Evolutionary conservation across 2,888 invertebrate species (phyloP).

Genomic region (Marasmarcha lunaedactyla): DNA sequence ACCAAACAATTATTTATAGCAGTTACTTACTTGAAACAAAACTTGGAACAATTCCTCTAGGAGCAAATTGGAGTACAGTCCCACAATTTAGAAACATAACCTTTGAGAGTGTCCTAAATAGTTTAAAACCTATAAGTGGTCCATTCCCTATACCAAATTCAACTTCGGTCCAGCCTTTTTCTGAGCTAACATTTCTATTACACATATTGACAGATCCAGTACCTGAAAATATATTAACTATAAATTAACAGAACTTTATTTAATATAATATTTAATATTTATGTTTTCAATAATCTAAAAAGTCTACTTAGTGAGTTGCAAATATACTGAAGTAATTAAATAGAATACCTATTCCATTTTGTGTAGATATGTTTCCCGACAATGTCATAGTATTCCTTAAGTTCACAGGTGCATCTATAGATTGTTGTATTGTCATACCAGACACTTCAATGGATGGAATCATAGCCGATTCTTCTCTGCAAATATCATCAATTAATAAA

Average conservation of each 20-base stretch:
- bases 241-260: neutral
- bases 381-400: slow-evolving; percentile 86
- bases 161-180: slow-evolving; percentile 89
- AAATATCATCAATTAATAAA: no score
- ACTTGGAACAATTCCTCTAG: slow-evolving; percentile 81
- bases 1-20: no score
- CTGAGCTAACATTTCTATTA: slow-evolving; percentile 81
- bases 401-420: slow-evolving; percentile 93
- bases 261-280: no score
- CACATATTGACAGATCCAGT: slow-evolving; percentile 82
- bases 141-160: slow-evolving; percentile 90
- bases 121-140: slow-evolving; percentile 81
- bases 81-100: slow-evolving; percentile 83
- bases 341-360: slow-evolving; percentile 91
- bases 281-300: no score
- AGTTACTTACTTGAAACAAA: slow-evolving; percentile 79
- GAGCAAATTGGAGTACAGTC: slow-evolving; percentile 80
- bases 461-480: slow-evolving; percentile 55
- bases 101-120: slow-evolving; percentile 80
- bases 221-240: slow-evolving; percentile 43
- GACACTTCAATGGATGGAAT: slow-evolving; percentile 88
- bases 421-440: slow-evolving; percentile 93
- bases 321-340: no score
- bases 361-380: slow-evolving; percentile 84
- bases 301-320: no score